These are phyloP conservation scores for Philhelius pedissequus DNA, from an alignment of 2,888 invertebrate species.

Conservation along the genomic window DNA sequence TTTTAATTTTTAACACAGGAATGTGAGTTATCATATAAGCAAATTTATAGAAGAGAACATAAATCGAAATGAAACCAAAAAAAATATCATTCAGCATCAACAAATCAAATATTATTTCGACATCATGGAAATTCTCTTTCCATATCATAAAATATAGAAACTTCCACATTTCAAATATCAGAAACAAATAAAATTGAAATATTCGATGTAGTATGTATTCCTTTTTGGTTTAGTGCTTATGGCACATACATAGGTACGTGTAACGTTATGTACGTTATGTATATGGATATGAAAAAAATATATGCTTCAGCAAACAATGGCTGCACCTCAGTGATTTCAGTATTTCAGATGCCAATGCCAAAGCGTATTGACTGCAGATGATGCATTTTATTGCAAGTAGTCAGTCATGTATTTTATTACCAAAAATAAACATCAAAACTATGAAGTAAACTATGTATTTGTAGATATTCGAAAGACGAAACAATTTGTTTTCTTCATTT, in stretches of 20 bases:
- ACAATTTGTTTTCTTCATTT: neutral
- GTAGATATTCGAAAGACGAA: neutral
- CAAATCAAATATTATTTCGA: slow-evolving; percentile 8
- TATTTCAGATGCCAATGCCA: too few relatives aligned
- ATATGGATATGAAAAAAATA: neutral
- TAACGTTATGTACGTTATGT: too few relatives aligned
- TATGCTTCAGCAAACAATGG: slow-evolving; percentile 1
- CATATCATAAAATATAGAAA: neutral
- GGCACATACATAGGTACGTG: too few relatives aligned
- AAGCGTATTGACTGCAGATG: slow-evolving; percentile 16
- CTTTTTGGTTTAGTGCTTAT: neutral
- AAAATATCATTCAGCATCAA: neutral
- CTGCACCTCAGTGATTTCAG: slow-evolving; percentile 11
- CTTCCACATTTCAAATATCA: neutral
- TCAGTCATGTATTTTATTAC: slow-evolving; percentile 24
- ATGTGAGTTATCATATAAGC: too few relatives aligned
- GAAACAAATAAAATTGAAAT: slow-evolving; percentile 3
- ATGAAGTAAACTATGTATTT: neutral
- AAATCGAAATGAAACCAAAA: neutral
- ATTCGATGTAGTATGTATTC: neutral
- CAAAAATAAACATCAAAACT: slow-evolving; percentile 14
- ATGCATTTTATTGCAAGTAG: slow-evolving; percentile 21
- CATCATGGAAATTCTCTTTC: neutral
- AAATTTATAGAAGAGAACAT: neutral
- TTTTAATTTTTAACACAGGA: too few relatives aligned